Evolutionary conservation across 2,797 vertebrate species (phyloP).

Genomic region (Enteromius unitaeniatus): DNA sequence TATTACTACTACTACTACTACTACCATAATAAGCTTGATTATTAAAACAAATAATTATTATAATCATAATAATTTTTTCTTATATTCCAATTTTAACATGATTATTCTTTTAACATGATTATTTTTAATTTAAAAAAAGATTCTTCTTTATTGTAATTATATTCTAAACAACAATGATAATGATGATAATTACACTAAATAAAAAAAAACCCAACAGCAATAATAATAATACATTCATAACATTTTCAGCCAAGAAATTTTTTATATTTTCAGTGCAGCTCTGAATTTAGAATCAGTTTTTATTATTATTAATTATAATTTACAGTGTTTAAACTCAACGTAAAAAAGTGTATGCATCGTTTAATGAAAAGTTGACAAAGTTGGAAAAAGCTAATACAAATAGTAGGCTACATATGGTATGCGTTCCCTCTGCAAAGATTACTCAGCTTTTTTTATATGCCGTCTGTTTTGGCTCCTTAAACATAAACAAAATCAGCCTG

Average conservation of each 20-base stretch:
- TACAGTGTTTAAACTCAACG: not conserved
- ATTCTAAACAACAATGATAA: not conserved
- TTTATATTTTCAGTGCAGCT: not conserved
- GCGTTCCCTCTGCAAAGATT: conserved; percentile 7
- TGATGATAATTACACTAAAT: not conserved
- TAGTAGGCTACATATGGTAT: not conserved
- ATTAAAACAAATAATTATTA: too few species aligned
- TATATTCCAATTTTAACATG: not conserved
- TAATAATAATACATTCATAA: not conserved
- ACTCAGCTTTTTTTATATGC: conserved; percentile 10
- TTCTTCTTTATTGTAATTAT: not conserved
- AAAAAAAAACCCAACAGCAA: not conserved
- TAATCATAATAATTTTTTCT: not conserved
- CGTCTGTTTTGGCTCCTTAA: conserved; percentile 9
- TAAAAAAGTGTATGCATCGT: not conserved
- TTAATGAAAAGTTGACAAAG: not conserved
- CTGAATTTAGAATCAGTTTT: not conserved
- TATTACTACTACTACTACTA: too few species aligned
- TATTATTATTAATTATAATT: too few species aligned
- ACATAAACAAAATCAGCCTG: conserved; percentile 18
- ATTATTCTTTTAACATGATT: not conserved
- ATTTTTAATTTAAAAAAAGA: not conserved
- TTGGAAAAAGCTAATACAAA: not conserved
- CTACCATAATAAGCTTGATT: too few species aligned
- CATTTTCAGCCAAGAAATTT: not conserved